These are phyloP conservation scores for Myotis daubentonii DNA, from an alignment of 2,797 vertebrate species.

Conservation along the genomic window DNA sequence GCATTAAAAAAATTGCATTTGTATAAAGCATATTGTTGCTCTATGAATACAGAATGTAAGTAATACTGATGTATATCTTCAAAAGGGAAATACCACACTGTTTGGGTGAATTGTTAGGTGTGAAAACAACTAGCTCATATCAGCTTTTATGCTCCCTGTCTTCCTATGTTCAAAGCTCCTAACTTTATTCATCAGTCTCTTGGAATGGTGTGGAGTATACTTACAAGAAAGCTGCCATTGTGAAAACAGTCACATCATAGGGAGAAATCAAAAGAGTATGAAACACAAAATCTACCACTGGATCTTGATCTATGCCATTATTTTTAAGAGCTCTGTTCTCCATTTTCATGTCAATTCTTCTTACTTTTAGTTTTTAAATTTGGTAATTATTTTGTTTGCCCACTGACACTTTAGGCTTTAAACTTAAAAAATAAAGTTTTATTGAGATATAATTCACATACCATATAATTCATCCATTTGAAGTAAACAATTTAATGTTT, in stretches of 20 bases:
- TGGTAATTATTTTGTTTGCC: background rate
- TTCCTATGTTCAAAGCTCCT: background rate
- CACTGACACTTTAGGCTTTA: background rate
- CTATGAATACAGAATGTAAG: background rate
- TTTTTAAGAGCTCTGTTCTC: background rate
- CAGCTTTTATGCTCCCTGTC: background rate
- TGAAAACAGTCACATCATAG: background rate
- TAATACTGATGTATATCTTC: background rate
- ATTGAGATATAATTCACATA: background rate
- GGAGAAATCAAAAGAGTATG: background rate
- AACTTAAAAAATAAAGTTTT: background rate
- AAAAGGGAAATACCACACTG: background rate
- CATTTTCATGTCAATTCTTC: background rate
- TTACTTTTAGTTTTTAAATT: background rate
- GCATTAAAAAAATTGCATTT: background rate
- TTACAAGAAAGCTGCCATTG: background rate
- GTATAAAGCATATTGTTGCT: background rate
- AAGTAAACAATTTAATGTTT: background rate
- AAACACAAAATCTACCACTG: background rate
- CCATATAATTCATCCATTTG: background rate
- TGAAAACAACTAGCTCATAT: background rate
- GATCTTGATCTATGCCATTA: background rate
- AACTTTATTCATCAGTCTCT: background rate
- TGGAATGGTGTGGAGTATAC: background rate
- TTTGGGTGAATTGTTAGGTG: background rate